phyloP scores from a whole-genome alignment of 2,888 invertebrate species.

The Drosophila dives region DNA sequence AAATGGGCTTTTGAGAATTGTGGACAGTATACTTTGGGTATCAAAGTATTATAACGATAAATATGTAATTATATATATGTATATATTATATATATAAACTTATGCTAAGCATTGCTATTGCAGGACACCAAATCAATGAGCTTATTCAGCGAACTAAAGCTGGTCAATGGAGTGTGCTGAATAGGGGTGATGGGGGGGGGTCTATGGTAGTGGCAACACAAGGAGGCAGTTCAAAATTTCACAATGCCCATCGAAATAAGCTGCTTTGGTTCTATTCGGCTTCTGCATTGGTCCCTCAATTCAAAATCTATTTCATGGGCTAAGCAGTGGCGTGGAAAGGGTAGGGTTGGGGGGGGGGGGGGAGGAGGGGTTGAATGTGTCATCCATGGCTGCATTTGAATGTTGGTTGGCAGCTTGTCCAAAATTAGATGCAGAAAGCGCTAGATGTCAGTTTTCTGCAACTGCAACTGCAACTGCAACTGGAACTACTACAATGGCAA shows the following conservation, averaged over 20 bases:
- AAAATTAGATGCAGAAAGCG: slow-evolving; percentile 42
- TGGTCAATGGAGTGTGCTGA: not conserved
- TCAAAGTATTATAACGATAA: not conserved
- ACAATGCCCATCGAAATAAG: slow-evolving; percentile 62
- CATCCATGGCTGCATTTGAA: slow-evolving; percentile 46
- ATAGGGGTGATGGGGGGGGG: not conserved
- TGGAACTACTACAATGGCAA: slow-evolving; percentile 1
- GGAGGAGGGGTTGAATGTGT: not conserved
- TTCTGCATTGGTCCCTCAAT: slow-evolving; percentile 3
- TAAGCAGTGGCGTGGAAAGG: not conserved
- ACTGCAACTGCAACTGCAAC: slow-evolving; percentile 13
- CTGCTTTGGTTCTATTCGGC: slow-evolving; percentile 31
- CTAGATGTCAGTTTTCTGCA: slow-evolving; percentile 12
- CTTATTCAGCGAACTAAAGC: not conserved
- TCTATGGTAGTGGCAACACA: slow-evolving; percentile 21
- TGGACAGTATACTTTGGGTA: not conserved
- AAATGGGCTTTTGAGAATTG: not conserved
- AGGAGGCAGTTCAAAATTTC: slow-evolving; percentile 41
- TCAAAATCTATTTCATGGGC: not conserved
- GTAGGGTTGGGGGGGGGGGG: not conserved
- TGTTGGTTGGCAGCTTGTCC: slow-evolving; percentile 62
- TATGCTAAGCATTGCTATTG: not conserved
- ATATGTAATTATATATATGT: not conserved
- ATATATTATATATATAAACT: too few species aligned
- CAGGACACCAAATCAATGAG: slow-evolving; percentile 1